These are phyloP conservation scores for Notodonta dromedarius DNA, from an alignment of 2,888 invertebrate genomes.

Conservation along the genomic window DNA sequence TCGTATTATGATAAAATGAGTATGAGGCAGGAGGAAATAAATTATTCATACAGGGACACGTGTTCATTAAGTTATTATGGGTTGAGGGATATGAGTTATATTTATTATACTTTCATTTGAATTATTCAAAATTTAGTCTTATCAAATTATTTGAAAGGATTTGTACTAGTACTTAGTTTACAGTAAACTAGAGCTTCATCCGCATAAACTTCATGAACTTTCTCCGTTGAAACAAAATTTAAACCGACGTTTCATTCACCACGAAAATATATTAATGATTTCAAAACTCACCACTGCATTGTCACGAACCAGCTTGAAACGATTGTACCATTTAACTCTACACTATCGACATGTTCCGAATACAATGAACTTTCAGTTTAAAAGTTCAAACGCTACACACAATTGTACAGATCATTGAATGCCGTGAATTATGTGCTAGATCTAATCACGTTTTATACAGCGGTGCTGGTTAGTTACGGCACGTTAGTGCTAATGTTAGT, in stretches of 20 bases:
- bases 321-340: conserved; percentile 17
- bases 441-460: conserved; percentile 16
- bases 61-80: no score
- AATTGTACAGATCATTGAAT: conserved; percentile 30
- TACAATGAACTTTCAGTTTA: conserved; percentile 32
- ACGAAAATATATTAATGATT: conserved; percentile 17
- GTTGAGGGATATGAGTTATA: no score
- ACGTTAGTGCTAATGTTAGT: not conserved
- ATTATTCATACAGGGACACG: no score
- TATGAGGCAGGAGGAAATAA: no score
- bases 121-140: no score
- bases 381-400: conserved; percentile 19
- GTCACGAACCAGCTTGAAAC: conserved; percentile 20
- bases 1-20: no score
- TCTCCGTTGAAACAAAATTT: not conserved
- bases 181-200: not conserved
- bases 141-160: no score
- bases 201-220: not conserved
- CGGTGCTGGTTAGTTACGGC: not conserved
- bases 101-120: no score
- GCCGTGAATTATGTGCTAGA: conserved; percentile 21
- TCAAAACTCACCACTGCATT: conserved; percentile 27
- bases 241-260: not conserved
- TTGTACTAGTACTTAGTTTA: no score
- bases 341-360: conserved; percentile 20